Evolutionary conservation across 2,113 vertebrate genomes (phyloP).

Genomic region (Tetraodon nigroviridis): DNA sequence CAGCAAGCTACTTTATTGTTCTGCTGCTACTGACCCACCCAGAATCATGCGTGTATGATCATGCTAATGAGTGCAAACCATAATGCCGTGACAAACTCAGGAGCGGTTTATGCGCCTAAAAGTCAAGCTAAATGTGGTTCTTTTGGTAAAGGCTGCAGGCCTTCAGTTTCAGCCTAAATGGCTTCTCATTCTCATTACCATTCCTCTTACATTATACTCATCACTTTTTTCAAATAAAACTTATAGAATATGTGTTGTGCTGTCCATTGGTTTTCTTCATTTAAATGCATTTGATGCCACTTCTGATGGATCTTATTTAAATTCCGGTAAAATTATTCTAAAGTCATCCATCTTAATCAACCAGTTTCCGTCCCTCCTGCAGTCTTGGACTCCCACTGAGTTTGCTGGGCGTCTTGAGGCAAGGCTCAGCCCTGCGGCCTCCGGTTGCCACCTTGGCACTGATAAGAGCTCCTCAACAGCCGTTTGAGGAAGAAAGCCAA

Average conservation of each 20-base stretch:
- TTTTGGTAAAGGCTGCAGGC: too few species aligned
- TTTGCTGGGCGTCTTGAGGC: neutral
- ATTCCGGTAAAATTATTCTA: too few species aligned
- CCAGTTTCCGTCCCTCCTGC: too few species aligned
- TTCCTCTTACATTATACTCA: too few species aligned
- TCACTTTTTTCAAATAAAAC: too few species aligned
- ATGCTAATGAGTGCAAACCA: conserved; percentile 10
- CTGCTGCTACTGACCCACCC: conserved; percentile 57
- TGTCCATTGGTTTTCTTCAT: too few species aligned
- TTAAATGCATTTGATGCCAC: too few species aligned
- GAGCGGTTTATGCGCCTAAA: neutral
- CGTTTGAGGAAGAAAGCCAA: conserved; percentile 30
- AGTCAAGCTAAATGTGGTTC: neutral
- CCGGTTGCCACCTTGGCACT: conserved; percentile 16
- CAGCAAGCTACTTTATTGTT: conserved; percentile 61
- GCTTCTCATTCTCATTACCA: too few species aligned
- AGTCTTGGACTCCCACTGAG: neutral
- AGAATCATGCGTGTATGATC: conserved; percentile 28
- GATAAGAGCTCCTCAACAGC: conserved; percentile 19
- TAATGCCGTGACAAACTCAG: neutral
- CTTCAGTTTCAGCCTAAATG: too few species aligned
- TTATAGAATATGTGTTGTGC: too few species aligned
- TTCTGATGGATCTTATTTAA: too few species aligned
- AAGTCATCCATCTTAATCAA: too few species aligned
- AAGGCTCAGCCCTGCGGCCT: conserved; percentile 8